A percentile compares a stretch with the other conserved stretches of the same genome.
These are phyloP conservation scores for Metallyticus violacea DNA, from an alignment of 2,888 invertebrate genomes.

Conservation along the genomic window DNA sequence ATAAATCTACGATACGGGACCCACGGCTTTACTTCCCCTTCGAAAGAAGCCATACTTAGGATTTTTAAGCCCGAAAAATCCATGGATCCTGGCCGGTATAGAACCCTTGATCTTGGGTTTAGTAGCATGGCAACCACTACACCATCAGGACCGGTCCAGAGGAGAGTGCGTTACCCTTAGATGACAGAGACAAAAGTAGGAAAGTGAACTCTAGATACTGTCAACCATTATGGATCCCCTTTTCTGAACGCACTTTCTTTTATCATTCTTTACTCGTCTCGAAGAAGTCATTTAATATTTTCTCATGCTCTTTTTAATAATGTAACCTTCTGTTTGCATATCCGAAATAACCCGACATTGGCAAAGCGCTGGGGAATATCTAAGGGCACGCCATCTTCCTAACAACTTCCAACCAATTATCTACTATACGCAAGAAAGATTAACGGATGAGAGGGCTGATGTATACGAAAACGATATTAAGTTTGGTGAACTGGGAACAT, in stretches of 20 bases:
- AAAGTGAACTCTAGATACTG: too few relatives aligned
- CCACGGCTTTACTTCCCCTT: too few relatives aligned
- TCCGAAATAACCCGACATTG: not conserved
- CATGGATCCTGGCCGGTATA: too few relatives aligned
- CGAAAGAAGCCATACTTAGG: too few relatives aligned
- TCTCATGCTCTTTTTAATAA: not conserved
- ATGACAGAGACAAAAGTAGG: too few relatives aligned
- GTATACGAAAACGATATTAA: not conserved
- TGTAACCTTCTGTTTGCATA: not conserved
- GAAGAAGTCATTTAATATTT: not conserved
- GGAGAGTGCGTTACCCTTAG: too few relatives aligned
- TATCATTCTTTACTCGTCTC: not conserved
- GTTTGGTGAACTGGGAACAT: not conserved
- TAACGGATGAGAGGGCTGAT: not conserved
- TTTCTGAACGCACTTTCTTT: not conserved
- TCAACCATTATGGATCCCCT: too few relatives aligned
- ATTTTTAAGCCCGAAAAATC: too few relatives aligned
- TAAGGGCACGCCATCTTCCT: not conserved
- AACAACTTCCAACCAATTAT: not conserved
- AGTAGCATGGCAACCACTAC: too few relatives aligned
- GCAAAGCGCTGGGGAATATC: not conserved
- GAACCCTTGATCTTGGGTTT: too few relatives aligned
- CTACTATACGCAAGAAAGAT: not conserved
- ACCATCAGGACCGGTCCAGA: too few relatives aligned
- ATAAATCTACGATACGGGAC: too few relatives aligned